These are phyloP conservation scores for Drosophila micromelanica DNA, from an alignment of 1,140 invertebrate genomes.

Conservation along the genomic window DNA sequence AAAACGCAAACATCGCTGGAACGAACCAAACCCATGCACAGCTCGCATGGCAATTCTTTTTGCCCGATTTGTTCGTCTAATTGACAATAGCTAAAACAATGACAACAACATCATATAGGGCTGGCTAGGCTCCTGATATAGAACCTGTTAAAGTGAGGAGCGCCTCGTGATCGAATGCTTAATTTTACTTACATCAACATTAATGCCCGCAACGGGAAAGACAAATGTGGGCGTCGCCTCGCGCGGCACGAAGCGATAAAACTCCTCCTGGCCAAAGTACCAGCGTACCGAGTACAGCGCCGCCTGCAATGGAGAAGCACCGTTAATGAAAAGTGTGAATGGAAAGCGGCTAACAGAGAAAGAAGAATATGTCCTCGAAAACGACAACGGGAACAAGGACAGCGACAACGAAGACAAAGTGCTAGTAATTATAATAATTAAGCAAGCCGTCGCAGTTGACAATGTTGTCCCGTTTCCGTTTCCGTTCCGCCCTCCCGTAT, in stretches of 20 bases:
- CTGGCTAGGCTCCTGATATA: background rate
- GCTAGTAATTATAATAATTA: slow-evolving; percentile 81
- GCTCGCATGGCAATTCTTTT: slow-evolving; percentile 11
- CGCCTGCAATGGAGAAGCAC: slow-evolving; percentile 83
- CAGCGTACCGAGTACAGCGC: slow-evolving; percentile 93
- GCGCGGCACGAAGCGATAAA: slow-evolving; percentile 90
- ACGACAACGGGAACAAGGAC: slow-evolving; percentile 30
- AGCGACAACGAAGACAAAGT: slow-evolving; percentile 65
- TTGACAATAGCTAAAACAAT: slow-evolving; percentile 33
- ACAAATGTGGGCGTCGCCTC: slow-evolving; percentile 89
- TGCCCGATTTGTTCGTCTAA: slow-evolving; percentile 65
- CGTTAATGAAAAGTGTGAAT: slow-evolving; percentile 64
- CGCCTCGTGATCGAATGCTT: slow-evolving; percentile 25
- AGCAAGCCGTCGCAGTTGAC: slow-evolving; percentile 62
- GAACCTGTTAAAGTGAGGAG: background rate
- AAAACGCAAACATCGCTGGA: slow-evolving; percentile 46
- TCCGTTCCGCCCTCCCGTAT: background rate
- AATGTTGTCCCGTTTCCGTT: slow-evolving; percentile 35
- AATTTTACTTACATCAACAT: slow-evolving; percentile 90
- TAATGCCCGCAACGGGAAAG: slow-evolving; percentile 89
- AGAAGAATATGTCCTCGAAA: background rate
- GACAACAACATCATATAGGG: slow-evolving; percentile 4
- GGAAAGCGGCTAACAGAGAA: slow-evolving; percentile 30
- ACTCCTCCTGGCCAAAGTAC: slow-evolving; percentile 92
- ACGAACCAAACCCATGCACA: slow-evolving; percentile 41